Evolutionary conservation across 2,113 vertebrate genomes (phyloP), one percentile per base, ranked within the genome.

Genomic region (Sphaerodactylus townsendi): DNA sequence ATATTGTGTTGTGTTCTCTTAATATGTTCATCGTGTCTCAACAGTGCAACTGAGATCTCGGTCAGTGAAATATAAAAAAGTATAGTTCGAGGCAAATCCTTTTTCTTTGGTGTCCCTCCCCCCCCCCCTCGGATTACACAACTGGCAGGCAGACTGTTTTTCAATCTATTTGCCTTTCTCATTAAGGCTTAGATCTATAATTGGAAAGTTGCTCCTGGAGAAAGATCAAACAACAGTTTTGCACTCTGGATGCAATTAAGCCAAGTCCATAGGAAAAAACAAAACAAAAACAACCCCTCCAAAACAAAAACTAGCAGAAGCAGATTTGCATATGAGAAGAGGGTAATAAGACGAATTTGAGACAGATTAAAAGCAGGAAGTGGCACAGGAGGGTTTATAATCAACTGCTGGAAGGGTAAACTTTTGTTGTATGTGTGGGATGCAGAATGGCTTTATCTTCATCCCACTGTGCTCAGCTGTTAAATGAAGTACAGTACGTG

Each of bases 121-220:
- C n/a, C n/a, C n/a, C n/a, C n/a, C n/a, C n/a, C 4, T 17, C 77
- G 33, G 56, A 56, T 53, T 84, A 56, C 1, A 14, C 37, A 82
- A 19, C 46, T 30, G 64, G 69, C 28, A 23, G 39, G 84, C 39
- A 86, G 39, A 44, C 3, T 62, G 3, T 15, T 76, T 84, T 89
- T 86, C 81, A 72, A 71, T 83, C 56, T 85, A 72, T 80, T 85
- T 77, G 65, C 23, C 28, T 68, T 88, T 88, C 69, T 84, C 35
- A 64, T 81, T 87, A 66, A 62, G 81, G 62, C 53, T 86, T 46
- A 33, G 48, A 84, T 68, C 66, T 79, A 82, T 84, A 79, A 87
- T 79, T 53, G 80, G 77, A 84, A 80, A 69, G 80, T 71, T 76
- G 85, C 1, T 75, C 28, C 5, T 19, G 64, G 25, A 41, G n/a